Evolutionary conservation across 2,888 invertebrate genomes (phyloP), one percentile per base, ranked within the genome.

Genomic region (Nymphalis urticae): DNA sequence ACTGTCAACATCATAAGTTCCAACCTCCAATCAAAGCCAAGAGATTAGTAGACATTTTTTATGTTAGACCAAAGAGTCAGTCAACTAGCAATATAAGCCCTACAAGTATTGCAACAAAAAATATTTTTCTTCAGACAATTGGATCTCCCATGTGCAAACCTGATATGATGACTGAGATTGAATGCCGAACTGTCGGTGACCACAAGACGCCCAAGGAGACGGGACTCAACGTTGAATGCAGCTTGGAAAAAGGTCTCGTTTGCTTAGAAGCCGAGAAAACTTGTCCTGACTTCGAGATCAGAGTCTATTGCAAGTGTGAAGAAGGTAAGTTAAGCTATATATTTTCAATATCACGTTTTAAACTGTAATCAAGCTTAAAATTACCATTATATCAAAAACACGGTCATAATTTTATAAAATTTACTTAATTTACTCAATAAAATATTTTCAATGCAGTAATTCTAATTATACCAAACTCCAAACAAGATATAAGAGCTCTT

Each of bases 281-380:
- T 1, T 98, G 98, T 77, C 94, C 95, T 1, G 97, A 98, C 89
- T 97, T 97, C 81, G 97, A 98, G 87, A 95, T 97, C 62, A 93
- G 96, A 47, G 95, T 97, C 1, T 92, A 94, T 53, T 97, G 97
- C 80, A 79, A 89, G 64, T 92, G 92, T 67, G 82, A 73, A 19
- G 77, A 85, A 85, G 64, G 68, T 76, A 66, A 32, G n/a, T 17
- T 17, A 27, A 19, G 8, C 19, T 19, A 51, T 8, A n/a, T n/a
- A n/a, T 48, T 7, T 9, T 16, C 48, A 48, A 17, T 48, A 17
- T 16, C n/a, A 48, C n/a, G 16, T 48, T n/a, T n/a, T n/a, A n/a
- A n/a, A n/a, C n/a, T n/a, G n/a, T n/a, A n/a, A n/a, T n/a, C n/a
- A n/a, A 4, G 13, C 13, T 42, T 42, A 42, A 42, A 42, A 13